These are phyloP conservation scores for Oreochromis mossambicus DNA, from an alignment of 2,797 vertebrate species.

Conservation along the genomic window DNA sequence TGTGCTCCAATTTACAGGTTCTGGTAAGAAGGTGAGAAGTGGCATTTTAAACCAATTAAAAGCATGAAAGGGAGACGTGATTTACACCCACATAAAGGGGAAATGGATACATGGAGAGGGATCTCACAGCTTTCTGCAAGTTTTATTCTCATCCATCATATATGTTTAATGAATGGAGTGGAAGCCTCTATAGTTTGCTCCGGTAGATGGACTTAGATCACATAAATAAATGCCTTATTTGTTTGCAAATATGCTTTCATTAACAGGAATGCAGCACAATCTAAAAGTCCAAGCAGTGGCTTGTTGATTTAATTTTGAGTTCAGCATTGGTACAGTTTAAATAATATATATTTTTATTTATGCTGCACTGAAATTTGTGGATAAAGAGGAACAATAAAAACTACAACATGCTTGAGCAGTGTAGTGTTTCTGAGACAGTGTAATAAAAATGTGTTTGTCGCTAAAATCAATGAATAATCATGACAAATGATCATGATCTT, in stretches of 20 bases:
- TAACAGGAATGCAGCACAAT: neutral
- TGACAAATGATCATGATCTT: neutral
- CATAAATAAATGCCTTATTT: neutral
- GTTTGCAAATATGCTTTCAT: neutral
- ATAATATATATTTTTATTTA: neutral
- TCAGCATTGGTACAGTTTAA: neutral
- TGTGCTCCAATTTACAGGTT: neutral
- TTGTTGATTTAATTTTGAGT: neutral
- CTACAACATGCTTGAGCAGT: neutral
- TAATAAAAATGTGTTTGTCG: neutral
- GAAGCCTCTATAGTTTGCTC: neutral
- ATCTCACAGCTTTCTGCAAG: neutral
- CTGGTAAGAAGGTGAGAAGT: neutral
- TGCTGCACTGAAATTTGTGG: neutral
- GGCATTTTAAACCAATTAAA: neutral
- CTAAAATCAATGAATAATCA: neutral
- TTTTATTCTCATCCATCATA: neutral
- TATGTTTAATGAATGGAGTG: neutral
- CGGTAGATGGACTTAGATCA: neutral
- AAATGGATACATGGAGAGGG: accelerated
- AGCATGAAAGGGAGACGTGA: neutral
- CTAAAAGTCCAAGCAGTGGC: neutral
- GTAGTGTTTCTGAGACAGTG: neutral
- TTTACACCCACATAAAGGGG: neutral
- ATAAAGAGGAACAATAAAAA: neutral